Base-by-base conservation (phyloP, 1,140 invertebrate genomes). In the Sarcophaga bullata region DNA sequence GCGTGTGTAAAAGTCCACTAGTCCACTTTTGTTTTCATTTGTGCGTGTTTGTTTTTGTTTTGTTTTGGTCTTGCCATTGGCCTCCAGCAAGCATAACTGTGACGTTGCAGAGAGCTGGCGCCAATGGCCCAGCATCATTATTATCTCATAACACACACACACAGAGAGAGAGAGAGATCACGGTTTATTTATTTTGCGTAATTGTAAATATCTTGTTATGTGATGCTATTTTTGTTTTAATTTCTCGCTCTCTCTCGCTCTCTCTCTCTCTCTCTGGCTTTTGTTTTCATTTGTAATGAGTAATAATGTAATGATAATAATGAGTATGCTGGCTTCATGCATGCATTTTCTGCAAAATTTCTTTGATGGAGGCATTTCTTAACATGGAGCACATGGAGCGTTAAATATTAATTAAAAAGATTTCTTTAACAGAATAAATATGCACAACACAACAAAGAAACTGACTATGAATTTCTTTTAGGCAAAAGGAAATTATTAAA, bases 21-120 rank as follows among this genome's bases (percentile, higher is more conserved):
- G 25, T 37, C 25, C 25, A 52, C 50, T 52, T 52, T 52, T 9
- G 8, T 10, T 52, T 52, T 52, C 50, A 13, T 9, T 52, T 52
- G 13, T 37, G 25, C 25, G 25, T 52, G 6, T 9, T 19, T 68
- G 62, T 68, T 25, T 0, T 68, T 68, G 3, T 25, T 0, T 68
- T 68, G 3, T 68, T 19, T 68, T 68, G 62, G 62, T 68, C 62
- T 68, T 68, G 62, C 62, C 19, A 68, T 68, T 68, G 62, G 62
- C 62, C 62, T 68, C 62, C 62, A 68, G 62, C 62, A 68, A 25
- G 62, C 62, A 68, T 68, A 68, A 68, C 62, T 68, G 62, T 68
- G 62, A 68, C 62, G 62, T 68, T 37, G 25, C 4, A 37, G 25
- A 37, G 25, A 1, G 7, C 8, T 68, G 62, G 62, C 62, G 62